A percentile compares a stretch with the other conserved stretches of the same genome.
phyloP scores from a whole-genome alignment of 2,797 vertebrate species.

The Gadopsis marmoratus region DNA sequence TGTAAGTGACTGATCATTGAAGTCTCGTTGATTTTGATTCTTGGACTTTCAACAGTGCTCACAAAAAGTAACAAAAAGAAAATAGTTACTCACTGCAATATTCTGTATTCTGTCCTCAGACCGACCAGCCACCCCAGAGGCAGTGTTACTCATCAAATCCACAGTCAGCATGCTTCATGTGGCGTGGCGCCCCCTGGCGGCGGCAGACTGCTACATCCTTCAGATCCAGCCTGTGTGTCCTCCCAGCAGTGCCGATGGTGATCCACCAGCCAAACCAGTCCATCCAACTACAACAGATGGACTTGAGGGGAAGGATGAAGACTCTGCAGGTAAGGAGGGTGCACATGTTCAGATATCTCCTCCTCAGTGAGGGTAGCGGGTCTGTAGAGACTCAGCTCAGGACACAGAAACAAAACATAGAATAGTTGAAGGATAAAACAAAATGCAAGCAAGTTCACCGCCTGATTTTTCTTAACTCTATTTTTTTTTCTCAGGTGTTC shows the following conservation, averaged over 20 bases:
- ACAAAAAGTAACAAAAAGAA: not conserved
- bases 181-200: conserved; percentile 95
- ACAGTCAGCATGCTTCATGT: conserved; percentile 95
- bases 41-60: not conserved
- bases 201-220: conserved; percentile 94
- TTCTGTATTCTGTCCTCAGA: conserved; percentile 77
- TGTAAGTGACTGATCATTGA: not conserved
- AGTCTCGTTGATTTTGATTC: not conserved
- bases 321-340: conserved; percentile 34
- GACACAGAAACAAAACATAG: too few relatives aligned
- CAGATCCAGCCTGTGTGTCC: conserved; percentile 89
- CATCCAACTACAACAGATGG: conserved; percentile 12
- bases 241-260: conserved; percentile 26
- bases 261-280: conserved; percentile 4
- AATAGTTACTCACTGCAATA: not conserved
- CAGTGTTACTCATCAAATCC: conserved; percentile 93
- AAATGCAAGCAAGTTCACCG: too few relatives aligned
- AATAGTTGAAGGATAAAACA: too few relatives aligned
- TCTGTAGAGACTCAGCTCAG: too few relatives aligned
- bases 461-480: not conserved
- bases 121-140: conserved; percentile 89
- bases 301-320: conserved; percentile 24
- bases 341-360: not conserved
- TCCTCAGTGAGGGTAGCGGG: too few relatives aligned
- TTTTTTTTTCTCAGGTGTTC: conserved; percentile 58